Evolutionary conservation across 2,888 invertebrate genomes (phyloP), one percentile per base, ranked within the genome.

Genomic region (Erebia aethiops): DNA sequence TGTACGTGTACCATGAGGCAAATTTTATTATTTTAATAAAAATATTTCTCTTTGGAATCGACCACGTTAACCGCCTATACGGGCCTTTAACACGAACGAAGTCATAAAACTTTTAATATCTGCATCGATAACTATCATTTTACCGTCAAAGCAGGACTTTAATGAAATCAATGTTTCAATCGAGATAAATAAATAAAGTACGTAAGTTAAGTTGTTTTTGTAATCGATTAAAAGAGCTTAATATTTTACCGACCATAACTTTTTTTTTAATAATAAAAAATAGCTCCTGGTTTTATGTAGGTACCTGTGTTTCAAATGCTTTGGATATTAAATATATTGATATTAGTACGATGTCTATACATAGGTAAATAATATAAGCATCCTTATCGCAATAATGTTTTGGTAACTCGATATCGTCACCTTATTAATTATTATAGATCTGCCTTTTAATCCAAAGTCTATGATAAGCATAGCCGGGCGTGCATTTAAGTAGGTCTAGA

Each of bases 81-180:
- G 26, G 35, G 35, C 16, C 43, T 13, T 56, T 43, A 56, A 65
- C 18, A 65, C 68, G 58, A 67, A 58, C 70, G 77, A 80, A 82
- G 79, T 84, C 86, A 77, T 87, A 81, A 87, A 74, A 64, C 11
- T 46, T 81, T 79, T 84, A 83, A 72, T 83, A 72, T 83, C 75
- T 77, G 76, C 73, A 71, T 70, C 54, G 56, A 63, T 69, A 49
- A 46, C 35, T 51, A 68, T 77, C 76, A 65, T 65, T 65, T 71
- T 70, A 76, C 81, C 81, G 82, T 80, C 82, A 83, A 85, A 83
- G 84, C 74, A 77, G 84, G 83, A 80, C 21, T 26, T 57, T 80
- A 80, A 81, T 74, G 77, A 76, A 77, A 74, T 74, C 71, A 70
- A 69, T 69, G 69, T 60, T 69, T 60, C 65, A 71, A 71, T 69